These are phyloP conservation scores for Laothoe populi DNA, from an alignment of 2,888 invertebrate species.

Conservation along the genomic window DNA sequence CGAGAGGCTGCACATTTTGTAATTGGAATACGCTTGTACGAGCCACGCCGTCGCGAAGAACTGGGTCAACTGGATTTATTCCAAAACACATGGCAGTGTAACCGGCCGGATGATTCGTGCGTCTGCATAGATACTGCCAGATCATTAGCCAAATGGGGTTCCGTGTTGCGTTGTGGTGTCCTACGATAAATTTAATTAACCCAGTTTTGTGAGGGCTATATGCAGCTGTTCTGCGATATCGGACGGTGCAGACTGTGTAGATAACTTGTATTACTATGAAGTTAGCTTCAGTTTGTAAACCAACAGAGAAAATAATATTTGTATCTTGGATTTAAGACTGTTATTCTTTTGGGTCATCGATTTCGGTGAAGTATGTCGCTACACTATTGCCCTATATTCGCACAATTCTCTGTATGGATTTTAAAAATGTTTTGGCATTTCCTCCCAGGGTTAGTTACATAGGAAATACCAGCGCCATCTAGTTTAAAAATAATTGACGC, in stretches of 20 bases:
- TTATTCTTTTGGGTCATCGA: no score
- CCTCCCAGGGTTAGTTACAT: no score
- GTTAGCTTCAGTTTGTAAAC: no score
- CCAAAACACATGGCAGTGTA: conserved; percentile 40
- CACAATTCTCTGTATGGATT: no score
- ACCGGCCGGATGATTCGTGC: conserved; percentile 38
- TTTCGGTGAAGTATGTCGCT: no score
- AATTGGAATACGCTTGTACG: conserved; percentile 29
- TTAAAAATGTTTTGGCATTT: no score
- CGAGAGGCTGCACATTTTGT: conserved; percentile 19
- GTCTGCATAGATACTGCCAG: conserved; percentile 34
- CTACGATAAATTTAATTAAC: conserved; percentile 19
- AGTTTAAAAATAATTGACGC: no score
- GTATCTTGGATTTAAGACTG: no score
- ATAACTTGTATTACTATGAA: no score
- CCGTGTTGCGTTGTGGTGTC: conserved; percentile 14
- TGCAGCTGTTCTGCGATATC: neutral
- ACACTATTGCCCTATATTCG: no score
- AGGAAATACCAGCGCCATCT: no score
- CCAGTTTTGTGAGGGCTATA: conserved; percentile 5
- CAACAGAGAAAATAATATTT: no score
- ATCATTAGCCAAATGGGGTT: conserved; percentile 45
- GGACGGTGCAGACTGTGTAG: neutral
- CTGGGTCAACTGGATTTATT: conserved; percentile 49
- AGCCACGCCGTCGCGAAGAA: conserved; percentile 29